Percentiles rank a stretch among this genome's conserved stretches.
Conservation (phyloP, 2,113 vertebrate species). For the Hypanus sabinus region DNA sequence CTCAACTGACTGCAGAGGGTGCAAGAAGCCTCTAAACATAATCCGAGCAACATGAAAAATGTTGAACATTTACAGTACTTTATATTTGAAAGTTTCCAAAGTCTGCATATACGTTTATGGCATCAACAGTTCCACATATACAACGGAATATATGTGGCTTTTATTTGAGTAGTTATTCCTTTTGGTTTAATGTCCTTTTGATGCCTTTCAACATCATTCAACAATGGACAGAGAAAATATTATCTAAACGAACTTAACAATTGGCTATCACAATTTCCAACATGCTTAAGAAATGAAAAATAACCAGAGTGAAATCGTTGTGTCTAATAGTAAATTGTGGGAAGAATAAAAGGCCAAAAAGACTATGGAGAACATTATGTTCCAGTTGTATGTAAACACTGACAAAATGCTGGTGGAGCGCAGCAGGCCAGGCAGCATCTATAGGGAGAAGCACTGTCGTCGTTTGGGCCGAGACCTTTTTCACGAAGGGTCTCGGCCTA, state of each 20-base stretch:
- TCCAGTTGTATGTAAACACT: neutral
- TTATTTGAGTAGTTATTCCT: neutral
- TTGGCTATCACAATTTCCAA: neutral
- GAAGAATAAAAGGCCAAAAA: neutral
- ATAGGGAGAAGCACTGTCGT: too few relatives aligned
- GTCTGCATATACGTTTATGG: neutral
- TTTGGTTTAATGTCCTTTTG: too few relatives aligned
- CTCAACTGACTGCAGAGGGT: slow-evolving; percentile 8
- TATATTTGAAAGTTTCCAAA: neutral
- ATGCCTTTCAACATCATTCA: neutral
- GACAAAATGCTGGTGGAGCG: too few relatives aligned
- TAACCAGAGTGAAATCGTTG: neutral
- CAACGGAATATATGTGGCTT: neutral
- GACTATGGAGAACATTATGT: neutral
- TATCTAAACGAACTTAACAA: neutral
- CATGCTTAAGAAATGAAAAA: neutral
- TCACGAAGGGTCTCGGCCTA: too few relatives aligned
- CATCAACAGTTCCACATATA: neutral
- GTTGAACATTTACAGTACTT: neutral
- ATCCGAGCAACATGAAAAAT: neutral
- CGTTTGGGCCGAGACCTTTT: too few relatives aligned
- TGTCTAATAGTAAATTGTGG: neutral
- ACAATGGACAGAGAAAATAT: neutral
- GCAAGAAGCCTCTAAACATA: slow-evolving; percentile 18
- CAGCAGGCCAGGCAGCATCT: too few relatives aligned